Base-by-base conservation (phyloP, 2,888 invertebrate species). In the Orthosia gothica region DNA sequence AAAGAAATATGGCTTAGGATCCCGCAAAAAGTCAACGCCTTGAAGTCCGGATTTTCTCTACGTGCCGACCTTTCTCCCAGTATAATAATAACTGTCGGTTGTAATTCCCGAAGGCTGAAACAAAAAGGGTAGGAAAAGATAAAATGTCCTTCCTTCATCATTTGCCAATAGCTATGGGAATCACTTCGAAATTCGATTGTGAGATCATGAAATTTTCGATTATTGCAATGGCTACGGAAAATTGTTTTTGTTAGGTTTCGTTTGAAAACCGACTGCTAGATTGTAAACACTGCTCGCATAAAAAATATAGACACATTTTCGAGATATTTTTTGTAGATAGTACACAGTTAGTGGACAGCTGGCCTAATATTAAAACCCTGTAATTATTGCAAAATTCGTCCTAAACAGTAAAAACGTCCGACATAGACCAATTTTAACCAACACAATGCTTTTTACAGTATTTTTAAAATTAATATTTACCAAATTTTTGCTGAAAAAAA, bases 361-460 rank as follows among this genome's bases (percentile, higher is more conserved):
- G n/a, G 40, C 63, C 69, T 76, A 57, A 62, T 20, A 55, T 26
- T 26, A 59, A 69, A 73, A 76, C 59, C 76, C 70, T 82, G 26
- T 70, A n/a, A 74, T 12, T 32, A 71, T 63, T 40, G 58, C 64
- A 63, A 76, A 74, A 81, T 75, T 83, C 81, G 76, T 87, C 83
- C 78, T 77, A 45, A 32, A 63, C 18, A 78, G 49, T 76, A 77
- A 74, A 73, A 20, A 71, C 84, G 79, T 87, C 83, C 79, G 71
- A 73, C 18, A 70, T 62, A 78, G 89, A 89, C 89, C 89, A 90
- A 90, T 85, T 84, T 79, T 3, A 59, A 78, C 23, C 45, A 49
- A 65, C 71, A 65, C 9, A 59, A 63, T 18, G 79, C 85, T 74
- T 78, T 76, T 69, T 72, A 76, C 55, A 59, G 57, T 69, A 72